phyloP scores from a whole-genome alignment of 2,113 vertebrate species.

The Semnornis frantzii region DNA sequence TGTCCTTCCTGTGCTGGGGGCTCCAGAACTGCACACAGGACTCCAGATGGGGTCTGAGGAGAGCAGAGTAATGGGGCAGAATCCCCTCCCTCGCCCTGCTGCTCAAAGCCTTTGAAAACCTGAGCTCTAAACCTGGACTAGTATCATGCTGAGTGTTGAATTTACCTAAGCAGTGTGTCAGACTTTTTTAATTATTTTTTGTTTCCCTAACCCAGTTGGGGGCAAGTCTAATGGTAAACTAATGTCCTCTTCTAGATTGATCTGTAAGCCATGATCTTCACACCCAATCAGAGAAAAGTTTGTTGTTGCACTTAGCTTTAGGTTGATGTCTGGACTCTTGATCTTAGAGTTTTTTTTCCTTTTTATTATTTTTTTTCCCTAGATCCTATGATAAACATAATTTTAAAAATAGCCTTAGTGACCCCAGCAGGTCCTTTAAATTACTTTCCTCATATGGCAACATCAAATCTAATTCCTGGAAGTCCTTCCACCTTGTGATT shows the following conservation, averaged over 20 bases:
- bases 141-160: background rate
- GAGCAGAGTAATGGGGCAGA: too few species aligned
- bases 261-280: background rate
- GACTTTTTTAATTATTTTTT: background rate
- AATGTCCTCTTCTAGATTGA: background rate
- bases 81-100: too few species aligned
- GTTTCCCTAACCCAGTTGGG: rapidly evolving
- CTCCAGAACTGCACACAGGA: too few species aligned
- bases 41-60: too few species aligned
- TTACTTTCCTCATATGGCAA: too few species aligned
- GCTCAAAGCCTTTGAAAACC: background rate
- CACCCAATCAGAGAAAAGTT: background rate
- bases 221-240: background rate
- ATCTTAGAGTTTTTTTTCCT: background rate
- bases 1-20: too few species aligned
- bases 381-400: background rate
- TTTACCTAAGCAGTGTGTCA: background rate
- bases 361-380: background rate
- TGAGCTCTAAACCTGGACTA: background rate
- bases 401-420: background rate
- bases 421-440: too few species aligned
- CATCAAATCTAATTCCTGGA: too few species aligned
- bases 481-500: too few species aligned
- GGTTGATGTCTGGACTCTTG: rapidly evolving
- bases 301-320: background rate